Conservation (phyloP, 53 echinoderm and acorn worm genomes). For the Paracentrotus lividus region DNA sequence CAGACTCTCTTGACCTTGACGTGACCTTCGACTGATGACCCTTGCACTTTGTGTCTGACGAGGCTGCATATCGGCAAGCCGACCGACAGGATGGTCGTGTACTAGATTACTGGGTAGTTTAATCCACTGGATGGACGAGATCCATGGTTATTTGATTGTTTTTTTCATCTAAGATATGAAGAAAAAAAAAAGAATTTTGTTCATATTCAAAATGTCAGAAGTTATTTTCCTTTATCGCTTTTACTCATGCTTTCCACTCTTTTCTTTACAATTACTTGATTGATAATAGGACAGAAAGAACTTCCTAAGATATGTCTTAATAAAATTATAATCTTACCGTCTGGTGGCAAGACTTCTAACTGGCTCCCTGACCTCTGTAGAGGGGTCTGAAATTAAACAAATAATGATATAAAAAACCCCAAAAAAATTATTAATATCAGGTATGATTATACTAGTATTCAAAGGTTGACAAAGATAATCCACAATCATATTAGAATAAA, state of each 20-base stretch:
- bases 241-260: too few species aligned
- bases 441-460: too few species aligned
- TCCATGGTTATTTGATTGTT: not conserved
- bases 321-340: constrained; percentile 64
- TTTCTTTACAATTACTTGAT: too few species aligned
- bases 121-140: constrained; percentile 13
- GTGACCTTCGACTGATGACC: constrained; percentile 65
- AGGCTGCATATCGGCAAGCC: constrained; percentile 43
- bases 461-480: not conserved
- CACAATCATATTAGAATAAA: too few species aligned
- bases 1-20: constrained; percentile 9
- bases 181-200: too few species aligned
- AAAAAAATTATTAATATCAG: too few species aligned
- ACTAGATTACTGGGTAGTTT: too few species aligned
- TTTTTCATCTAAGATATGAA: constrained; percentile 20
- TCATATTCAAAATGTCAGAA: too few species aligned
- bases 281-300: too few species aligned
- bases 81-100: constrained; percentile 6
- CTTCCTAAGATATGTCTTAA: too few species aligned
- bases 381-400: constrained; percentile 71
- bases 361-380: constrained; percentile 84
- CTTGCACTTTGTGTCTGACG: constrained; percentile 82
- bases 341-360: constrained; percentile 83
- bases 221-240: too few species aligned
- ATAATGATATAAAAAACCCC: too few species aligned